These are phyloP conservation scores for Caerostris extrusa DNA, from an alignment of 1,140 invertebrate species.

Conservation along the genomic window DNA sequence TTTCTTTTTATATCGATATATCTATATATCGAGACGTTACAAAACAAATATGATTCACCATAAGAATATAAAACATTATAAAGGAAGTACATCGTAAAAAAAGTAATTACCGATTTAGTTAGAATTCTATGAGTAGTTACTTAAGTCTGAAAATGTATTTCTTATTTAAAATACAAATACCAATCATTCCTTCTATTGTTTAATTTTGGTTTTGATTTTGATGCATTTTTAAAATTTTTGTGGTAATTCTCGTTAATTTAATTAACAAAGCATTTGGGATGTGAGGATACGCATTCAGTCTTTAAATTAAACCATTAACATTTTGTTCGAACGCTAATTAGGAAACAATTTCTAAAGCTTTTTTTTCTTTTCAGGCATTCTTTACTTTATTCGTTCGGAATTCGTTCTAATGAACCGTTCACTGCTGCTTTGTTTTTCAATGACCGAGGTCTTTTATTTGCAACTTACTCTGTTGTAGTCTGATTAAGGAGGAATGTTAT, in stretches of 20 bases:
- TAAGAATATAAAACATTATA: too few relatives aligned
- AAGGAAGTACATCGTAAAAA: too few relatives aligned
- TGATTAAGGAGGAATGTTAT: background rate
- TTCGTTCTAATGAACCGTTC: background rate
- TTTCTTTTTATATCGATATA: too few relatives aligned
- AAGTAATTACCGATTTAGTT: too few relatives aligned
- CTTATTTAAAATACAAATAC: too few relatives aligned
- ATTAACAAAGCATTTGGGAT: background rate
- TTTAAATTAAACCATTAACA: background rate
- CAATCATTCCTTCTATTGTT: too few relatives aligned
- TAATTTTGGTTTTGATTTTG: too few relatives aligned
- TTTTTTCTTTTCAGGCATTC: background rate
- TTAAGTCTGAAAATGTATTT: too few relatives aligned
- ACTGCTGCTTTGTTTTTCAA: background rate
- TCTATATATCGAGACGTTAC: too few relatives aligned
- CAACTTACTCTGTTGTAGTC: background rate
- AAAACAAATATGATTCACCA: too few relatives aligned
- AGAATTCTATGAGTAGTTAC: too few relatives aligned
- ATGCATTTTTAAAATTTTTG: too few relatives aligned
- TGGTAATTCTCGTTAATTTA: background rate
- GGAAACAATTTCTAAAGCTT: background rate
- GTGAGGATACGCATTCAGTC: background rate
- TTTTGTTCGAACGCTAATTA: background rate
- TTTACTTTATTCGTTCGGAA: background rate
- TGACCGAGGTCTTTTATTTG: background rate